Percentiles rank a stretch among this genome's conserved stretches.
phyloP scores from a whole-genome alignment of 2,888 invertebrate species.

The Drosophila sordidula region DNA sequence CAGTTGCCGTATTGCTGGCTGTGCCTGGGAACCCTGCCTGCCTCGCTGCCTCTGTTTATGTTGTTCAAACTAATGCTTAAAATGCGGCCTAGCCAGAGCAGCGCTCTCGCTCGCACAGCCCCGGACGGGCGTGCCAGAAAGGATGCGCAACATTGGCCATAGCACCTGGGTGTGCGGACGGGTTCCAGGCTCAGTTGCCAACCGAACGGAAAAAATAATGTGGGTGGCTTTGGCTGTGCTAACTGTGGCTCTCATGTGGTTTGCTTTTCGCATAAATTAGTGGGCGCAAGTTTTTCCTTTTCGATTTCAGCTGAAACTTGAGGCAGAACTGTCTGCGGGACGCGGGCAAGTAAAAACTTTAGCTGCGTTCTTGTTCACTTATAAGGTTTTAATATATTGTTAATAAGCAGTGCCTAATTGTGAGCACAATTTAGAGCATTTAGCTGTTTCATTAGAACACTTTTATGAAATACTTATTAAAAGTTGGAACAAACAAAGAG shows the following conservation, averaged over 20 bases:
- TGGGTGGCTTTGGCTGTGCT: conserved; percentile 35
- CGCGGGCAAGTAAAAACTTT: not conserved
- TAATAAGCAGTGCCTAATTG: not conserved
- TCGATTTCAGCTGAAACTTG: conserved; percentile 32
- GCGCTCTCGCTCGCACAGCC: conserved; percentile 35
- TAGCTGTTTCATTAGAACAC: no score
- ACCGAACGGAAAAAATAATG: not conserved
- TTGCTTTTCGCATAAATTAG: conserved; percentile 57
- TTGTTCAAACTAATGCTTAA: conserved; percentile 80
- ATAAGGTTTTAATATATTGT: not conserved
- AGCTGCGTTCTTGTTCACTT: not conserved
- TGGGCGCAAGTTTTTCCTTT: conserved; percentile 24
- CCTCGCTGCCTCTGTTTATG: conserved; percentile 62
- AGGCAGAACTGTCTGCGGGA: not conserved
- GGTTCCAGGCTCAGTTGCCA: conserved; percentile 14
- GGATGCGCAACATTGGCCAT: conserved; percentile 18
- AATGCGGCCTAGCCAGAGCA: conserved; percentile 70
- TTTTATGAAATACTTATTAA: no score
- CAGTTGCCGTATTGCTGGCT: conserved; percentile 20
- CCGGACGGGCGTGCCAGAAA: not conserved
- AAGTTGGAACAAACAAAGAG: not conserved
- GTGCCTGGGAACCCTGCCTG: conserved; percentile 5
- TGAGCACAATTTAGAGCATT: no score
- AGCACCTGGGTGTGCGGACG: conserved; percentile 47
- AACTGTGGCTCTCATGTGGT: conserved; percentile 7